Conservation (phyloP, 2,113 vertebrate genomes). For the Phoxinus phoxinus region DNA sequence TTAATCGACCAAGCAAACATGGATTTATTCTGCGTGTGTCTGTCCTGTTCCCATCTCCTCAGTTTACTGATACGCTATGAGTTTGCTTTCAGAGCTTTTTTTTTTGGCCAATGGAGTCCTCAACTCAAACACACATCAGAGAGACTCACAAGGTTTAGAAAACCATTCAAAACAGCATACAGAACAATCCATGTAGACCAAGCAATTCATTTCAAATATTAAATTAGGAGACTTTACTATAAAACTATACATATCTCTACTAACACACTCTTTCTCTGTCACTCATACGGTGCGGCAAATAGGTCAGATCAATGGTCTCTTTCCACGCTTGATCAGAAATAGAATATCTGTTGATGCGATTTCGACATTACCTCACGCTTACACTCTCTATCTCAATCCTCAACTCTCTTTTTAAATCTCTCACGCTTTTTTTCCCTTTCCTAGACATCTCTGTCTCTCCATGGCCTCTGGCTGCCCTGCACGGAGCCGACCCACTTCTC, state of each 20-base stretch:
- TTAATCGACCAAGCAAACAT: not conserved
- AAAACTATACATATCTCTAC: conserved; percentile 9
- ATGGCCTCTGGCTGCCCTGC: conserved; percentile 47
- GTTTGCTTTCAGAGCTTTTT: conserved; percentile 4
- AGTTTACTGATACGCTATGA: not conserved
- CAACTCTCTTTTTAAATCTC: conserved; percentile 33
- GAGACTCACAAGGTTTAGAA: not conserved
- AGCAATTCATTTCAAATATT: not conserved
- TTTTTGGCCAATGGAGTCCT: not conserved
- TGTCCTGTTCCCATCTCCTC: not conserved
- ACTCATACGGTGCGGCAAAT: conserved; percentile 33
- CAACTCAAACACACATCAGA: not conserved
- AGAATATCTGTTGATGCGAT: conserved; percentile 42
- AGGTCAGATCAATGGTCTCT: conserved; percentile 44
- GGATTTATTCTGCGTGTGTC: not conserved
- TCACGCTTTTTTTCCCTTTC: conserved; percentile 13
- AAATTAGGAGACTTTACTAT: not conserved
- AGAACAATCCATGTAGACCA: not conserved
- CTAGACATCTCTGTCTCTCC: conserved; percentile 11
- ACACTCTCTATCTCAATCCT: conserved; percentile 39
- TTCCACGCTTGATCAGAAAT: conserved; percentile 41
- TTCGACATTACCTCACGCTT: conserved; percentile 36
- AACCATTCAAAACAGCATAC: not conserved
- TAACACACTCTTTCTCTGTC: conserved; percentile 3
- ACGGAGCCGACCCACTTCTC: conserved; percentile 32